Percentiles rank a stretch among this genome's conserved stretches.
phyloP scores from a whole-genome alignment of 2,113 vertebrate species.

The Xyrauchen texanus region DNA sequence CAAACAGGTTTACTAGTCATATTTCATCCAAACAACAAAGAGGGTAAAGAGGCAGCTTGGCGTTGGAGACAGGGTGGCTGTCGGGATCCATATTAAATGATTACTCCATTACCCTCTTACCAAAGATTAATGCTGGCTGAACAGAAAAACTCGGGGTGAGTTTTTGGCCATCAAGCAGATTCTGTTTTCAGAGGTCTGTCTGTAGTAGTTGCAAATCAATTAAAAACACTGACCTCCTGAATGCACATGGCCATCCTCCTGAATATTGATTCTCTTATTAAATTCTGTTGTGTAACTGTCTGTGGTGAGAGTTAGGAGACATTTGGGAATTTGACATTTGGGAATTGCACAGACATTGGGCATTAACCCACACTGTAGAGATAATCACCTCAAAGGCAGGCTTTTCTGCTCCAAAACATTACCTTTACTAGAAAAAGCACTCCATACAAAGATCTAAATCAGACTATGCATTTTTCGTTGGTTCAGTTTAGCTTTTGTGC shows the following conservation, averaged over 20 bases:
- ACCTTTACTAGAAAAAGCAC: too few relatives aligned
- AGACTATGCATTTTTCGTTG: too few relatives aligned
- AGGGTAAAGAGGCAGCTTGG: constrained; percentile 44
- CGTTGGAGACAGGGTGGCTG: constrained; percentile 33
- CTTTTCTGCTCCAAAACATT: too few relatives aligned
- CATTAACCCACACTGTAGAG: neutral
- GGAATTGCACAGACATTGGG: constrained; percentile 5
- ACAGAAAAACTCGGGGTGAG: constrained; percentile 28
- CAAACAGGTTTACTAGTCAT: constrained; percentile 61
- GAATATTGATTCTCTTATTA: constrained; percentile 78
- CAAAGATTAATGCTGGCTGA: constrained; percentile 35
- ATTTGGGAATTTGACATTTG: constrained; percentile 30
- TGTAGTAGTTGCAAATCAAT: constrained; percentile 61
- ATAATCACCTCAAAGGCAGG: too few relatives aligned
- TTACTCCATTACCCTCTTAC: constrained; percentile 36
- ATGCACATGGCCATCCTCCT: constrained; percentile 62
- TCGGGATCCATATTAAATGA: constrained; percentile 38
- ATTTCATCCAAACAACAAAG: constrained; percentile 65
- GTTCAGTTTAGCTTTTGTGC: too few relatives aligned
- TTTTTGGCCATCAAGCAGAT: constrained; percentile 20
- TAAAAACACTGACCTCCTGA: constrained; percentile 71
- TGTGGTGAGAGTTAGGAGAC: constrained; percentile 40
- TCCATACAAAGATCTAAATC: too few relatives aligned
- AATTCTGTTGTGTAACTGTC: constrained; percentile 38
- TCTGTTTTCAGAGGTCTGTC: constrained; percentile 25